Percentiles rank a stretch among this genome's conserved stretches.
These are phyloP conservation scores for Martes martes DNA, from an alignment of 2,113 vertebrate species.

Conservation along the genomic window DNA sequence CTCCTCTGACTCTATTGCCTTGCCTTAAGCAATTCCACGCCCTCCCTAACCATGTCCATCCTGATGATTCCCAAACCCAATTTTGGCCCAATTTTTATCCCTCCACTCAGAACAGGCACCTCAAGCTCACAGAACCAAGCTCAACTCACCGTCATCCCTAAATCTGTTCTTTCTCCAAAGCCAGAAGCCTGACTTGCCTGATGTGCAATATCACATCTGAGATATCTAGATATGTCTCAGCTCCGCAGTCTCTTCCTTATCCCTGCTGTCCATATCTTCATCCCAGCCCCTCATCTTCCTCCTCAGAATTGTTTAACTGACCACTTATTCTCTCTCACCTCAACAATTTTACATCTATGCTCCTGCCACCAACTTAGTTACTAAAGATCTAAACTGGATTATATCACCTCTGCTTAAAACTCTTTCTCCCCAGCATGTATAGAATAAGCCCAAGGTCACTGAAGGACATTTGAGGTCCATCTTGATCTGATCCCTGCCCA, in stretches of 20 bases:
- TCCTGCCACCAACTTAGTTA: background rate
- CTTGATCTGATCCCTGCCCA: background rate
- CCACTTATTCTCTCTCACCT: background rate
- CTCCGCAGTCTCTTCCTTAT: background rate
- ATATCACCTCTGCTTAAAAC: constrained; percentile 11
- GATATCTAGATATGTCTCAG: background rate
- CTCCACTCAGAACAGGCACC: background rate
- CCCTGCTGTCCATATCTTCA: background rate
- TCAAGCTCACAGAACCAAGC: background rate
- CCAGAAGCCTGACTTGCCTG: background rate
- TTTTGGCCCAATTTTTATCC: background rate
- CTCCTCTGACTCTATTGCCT: background rate
- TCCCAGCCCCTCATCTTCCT: background rate
- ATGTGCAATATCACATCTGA: background rate
- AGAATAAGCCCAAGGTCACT: constrained; percentile 37
- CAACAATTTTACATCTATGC: background rate
- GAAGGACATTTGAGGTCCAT: constrained; percentile 31
- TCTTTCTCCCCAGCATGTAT: background rate
- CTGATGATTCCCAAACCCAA: background rate
- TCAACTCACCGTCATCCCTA: background rate
- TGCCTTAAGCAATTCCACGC: background rate
- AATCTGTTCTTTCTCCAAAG: background rate
- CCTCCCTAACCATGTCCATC: background rate
- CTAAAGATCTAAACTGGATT: constrained; percentile 39
- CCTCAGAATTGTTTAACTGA: background rate